Conservation (phyloP, 2,888 invertebrate genomes). For the Itoplectis maculator region DNA sequence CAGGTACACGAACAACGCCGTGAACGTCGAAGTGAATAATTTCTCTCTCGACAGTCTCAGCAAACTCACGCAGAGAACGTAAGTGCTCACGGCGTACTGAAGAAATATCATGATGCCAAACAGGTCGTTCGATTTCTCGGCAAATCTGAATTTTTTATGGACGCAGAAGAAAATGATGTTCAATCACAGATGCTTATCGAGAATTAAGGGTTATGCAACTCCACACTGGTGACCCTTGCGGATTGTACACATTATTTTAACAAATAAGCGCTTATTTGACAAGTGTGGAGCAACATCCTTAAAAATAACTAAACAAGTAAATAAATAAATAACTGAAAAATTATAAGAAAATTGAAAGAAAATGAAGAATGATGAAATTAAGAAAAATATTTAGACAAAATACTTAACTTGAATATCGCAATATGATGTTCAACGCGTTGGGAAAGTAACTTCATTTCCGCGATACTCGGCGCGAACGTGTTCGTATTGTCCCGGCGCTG, state of each 20-base stretch:
- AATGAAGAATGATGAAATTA: not conserved
- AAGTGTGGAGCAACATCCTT: no score
- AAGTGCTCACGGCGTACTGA: conserved; percentile 67
- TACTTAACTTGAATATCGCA: conserved; percentile 62
- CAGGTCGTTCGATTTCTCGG: conserved; percentile 62
- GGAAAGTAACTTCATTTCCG: conserved; percentile 43
- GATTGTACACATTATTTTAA: no score
- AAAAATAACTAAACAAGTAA: no score
- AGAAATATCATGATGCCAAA: conserved; percentile 67
- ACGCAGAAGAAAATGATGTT: not conserved
- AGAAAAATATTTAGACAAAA: conserved; percentile 1
- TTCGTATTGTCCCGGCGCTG: not conserved
- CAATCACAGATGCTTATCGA: not conserved
- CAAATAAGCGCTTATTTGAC: no score
- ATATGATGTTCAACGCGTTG: conserved; percentile 63
- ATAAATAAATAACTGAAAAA: not conserved
- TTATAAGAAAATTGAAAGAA: no score
- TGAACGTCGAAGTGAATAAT: conserved; percentile 61
- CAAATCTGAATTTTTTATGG: conserved; percentile 52
- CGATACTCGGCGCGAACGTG: not conserved
- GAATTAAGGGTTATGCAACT: no score
- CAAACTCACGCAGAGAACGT: conserved; percentile 69
- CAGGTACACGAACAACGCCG: conserved; percentile 63
- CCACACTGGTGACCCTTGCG: no score
- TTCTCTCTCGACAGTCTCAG: conserved; percentile 67